These are phyloP conservation scores for Xenotilapia longispinis DNA, from an alignment of 2,113 vertebrate species.

Conservation along the genomic window DNA sequence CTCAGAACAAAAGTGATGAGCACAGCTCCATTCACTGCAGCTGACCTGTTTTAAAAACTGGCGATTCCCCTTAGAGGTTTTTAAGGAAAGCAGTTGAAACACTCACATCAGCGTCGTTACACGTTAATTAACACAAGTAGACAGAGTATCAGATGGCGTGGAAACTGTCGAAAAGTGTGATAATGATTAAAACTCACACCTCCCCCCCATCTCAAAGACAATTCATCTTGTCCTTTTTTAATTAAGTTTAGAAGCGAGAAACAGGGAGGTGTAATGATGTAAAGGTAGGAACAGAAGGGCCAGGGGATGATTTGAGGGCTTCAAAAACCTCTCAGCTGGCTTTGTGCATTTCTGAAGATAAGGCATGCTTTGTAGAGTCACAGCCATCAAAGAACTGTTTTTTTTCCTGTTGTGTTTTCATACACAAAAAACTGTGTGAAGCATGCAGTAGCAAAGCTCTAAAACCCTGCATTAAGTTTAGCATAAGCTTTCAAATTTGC, in stretches of 20 bases:
- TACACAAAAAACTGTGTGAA: not conserved
- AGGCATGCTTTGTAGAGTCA: not conserved
- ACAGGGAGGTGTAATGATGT: not conserved
- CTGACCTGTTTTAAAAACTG: not conserved
- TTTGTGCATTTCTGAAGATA: constrained; percentile 26
- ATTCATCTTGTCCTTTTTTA: not conserved
- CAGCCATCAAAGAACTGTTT: not conserved
- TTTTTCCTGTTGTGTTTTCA: not conserved
- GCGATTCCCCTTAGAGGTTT: not conserved
- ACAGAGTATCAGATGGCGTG: constrained; percentile 3
- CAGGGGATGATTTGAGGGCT: not conserved
- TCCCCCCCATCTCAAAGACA: constrained; percentile 3
- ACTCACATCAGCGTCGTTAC: constrained; percentile 29
- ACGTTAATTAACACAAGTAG: constrained; percentile 15
- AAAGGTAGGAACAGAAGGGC: not conserved
- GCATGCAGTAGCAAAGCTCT: not conserved
- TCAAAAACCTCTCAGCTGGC: not conserved
- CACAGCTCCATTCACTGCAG: not conserved
- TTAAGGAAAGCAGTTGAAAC: constrained; percentile 14
- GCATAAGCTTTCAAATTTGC: not conserved
- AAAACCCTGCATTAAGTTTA: not conserved
- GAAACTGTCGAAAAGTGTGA: not conserved
- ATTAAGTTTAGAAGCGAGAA: not conserved
- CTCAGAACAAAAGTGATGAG: not conserved
- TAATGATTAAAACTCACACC: constrained; percentile 14